phyloP scores from a whole-genome alignment of 1,140 invertebrate genomes.

The Procambarus virginalis region DNA sequence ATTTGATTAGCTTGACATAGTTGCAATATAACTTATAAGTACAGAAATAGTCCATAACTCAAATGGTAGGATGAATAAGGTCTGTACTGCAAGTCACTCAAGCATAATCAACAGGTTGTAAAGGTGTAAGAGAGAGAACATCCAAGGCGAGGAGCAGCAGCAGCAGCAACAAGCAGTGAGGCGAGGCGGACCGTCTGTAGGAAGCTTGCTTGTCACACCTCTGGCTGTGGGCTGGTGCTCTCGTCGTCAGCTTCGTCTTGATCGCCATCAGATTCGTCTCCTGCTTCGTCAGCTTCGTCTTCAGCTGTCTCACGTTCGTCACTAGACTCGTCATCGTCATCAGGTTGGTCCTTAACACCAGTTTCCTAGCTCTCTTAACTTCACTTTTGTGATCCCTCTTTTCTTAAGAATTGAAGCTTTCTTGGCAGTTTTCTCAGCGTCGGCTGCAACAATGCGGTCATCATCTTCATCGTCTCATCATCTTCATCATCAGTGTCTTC shows the following conservation, averaged over 20 bases:
- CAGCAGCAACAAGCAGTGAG: too few species aligned
- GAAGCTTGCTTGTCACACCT: neutral
- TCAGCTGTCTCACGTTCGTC: neutral
- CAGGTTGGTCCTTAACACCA: neutral
- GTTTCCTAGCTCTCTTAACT: neutral
- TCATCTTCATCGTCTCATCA: neutral
- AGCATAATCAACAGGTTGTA: neutral
- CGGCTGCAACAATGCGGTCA: neutral
- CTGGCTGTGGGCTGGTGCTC: neutral
- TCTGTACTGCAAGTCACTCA: neutral
- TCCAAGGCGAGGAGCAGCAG: neutral
- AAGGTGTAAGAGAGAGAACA: neutral
- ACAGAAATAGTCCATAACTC: neutral
- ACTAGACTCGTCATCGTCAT: neutral
- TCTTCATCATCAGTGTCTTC: neutral
- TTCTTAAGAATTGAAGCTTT: neutral
- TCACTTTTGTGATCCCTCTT: neutral
- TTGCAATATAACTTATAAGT: neutral
- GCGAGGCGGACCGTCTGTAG: too few species aligned
- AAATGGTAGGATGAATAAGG: neutral
- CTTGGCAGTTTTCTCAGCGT: neutral
- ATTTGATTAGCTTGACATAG: neutral
- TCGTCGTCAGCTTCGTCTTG: neutral
- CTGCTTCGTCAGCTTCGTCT: neutral
- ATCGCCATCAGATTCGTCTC: neutral